A percentile compares a stretch with the other conserved stretches of the same genome.
phyloP scores from a whole-genome alignment of 2,797 vertebrate genomes.

The Iguana delicatissima region DNA sequence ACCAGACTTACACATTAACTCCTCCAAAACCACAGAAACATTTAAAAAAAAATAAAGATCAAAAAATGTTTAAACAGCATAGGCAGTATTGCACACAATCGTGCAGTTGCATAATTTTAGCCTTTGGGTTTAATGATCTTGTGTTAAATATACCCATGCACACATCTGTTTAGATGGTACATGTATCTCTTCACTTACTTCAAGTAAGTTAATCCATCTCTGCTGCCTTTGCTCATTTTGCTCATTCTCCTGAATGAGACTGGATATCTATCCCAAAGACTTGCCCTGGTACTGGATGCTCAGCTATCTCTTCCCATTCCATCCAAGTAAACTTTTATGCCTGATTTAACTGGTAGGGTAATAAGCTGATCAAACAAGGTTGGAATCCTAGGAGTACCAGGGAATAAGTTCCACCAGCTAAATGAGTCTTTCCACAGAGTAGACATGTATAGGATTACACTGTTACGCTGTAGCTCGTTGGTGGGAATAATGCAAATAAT shows the following conservation, averaged over 20 bases:
- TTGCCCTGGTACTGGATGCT: too few species aligned
- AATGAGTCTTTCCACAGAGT: too few species aligned
- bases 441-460: neutral
- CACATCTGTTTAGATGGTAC: neutral
- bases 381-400: too few species aligned
- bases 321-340: neutral
- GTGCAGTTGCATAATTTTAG: neutral
- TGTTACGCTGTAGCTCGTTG: too few species aligned
- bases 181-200: neutral
- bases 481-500: neutral
- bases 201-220: neutral
- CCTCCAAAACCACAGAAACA: constrained; percentile 14
- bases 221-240: neutral
- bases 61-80: neutral
- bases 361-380: neutral
- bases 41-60: neutral
- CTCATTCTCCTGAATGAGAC: neutral
- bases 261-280: too few species aligned
- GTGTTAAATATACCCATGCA: neutral
- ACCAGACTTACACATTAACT: neutral
- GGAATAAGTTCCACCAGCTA: too few species aligned
- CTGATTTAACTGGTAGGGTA: neutral
- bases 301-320: neutral
- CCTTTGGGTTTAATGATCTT: neutral
- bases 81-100: neutral